Percentiles rank a stretch among this genome's conserved stretches.
phyloP scores from a whole-genome alignment of 1,140 invertebrate species.

The Drosophila baimaii region DNA sequence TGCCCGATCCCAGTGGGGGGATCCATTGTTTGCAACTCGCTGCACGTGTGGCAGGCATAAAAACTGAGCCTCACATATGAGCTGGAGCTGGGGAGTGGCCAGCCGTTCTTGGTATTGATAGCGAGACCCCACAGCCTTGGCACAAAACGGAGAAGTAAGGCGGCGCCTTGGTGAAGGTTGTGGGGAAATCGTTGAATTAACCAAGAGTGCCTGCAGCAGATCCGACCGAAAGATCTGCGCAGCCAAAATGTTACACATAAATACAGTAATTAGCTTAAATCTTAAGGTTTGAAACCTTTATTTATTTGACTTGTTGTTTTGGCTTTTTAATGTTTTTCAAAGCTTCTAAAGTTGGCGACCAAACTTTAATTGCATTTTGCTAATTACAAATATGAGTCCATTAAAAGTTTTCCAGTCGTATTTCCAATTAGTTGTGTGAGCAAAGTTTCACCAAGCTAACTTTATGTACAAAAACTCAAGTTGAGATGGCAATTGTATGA shows the following conservation, averaged over 20 bases:
- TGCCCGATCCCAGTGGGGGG: slow-evolving; percentile 15
- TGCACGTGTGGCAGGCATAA: slow-evolving; percentile 34
- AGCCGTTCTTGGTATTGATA: slow-evolving; percentile 42
- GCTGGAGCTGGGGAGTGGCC: slow-evolving; percentile 58
- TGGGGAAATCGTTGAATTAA: slow-evolving; percentile 39
- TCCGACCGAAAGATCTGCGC: slow-evolving; percentile 25
- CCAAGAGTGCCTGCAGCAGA: slow-evolving; percentile 48
- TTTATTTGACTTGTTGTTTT: neutral
- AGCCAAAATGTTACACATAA: slow-evolving; percentile 49
- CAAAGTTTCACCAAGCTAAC: slow-evolving; percentile 16
- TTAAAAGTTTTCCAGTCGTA: slow-evolving; percentile 62
- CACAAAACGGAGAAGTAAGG: slow-evolving; percentile 45
- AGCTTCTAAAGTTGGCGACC: slow-evolving; percentile 30
- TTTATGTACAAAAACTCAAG: neutral
- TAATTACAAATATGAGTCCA: slow-evolving; percentile 64
- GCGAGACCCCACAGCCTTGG: slow-evolving; percentile 56
- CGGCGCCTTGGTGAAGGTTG: slow-evolving; percentile 56
- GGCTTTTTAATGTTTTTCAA: slow-evolving; percentile 3
- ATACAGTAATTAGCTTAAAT: slow-evolving; percentile 57
- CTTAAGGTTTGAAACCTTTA: slow-evolving; percentile 25
- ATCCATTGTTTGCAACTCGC: slow-evolving; percentile 48
- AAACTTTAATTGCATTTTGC: slow-evolving; percentile 69
- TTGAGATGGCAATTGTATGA: neutral
- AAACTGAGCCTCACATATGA: slow-evolving; percentile 20
- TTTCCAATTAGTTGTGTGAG: slow-evolving; percentile 41